These are phyloP conservation scores for Paguma larvata DNA, from an alignment of 2,797 vertebrate species.

Conservation along the genomic window DNA sequence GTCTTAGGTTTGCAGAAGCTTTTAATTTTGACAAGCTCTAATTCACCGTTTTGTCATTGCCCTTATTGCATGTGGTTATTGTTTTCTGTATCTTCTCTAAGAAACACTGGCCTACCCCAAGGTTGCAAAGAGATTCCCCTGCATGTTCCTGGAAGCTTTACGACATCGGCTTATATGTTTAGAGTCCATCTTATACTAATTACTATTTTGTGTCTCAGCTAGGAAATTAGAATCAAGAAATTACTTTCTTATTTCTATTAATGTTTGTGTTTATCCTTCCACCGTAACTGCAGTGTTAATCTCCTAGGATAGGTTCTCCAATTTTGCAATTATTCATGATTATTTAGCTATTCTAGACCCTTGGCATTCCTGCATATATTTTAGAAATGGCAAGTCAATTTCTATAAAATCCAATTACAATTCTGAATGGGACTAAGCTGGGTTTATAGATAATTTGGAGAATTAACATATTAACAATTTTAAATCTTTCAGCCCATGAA, in stretches of 20 bases:
- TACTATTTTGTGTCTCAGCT: background rate
- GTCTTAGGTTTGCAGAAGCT: background rate
- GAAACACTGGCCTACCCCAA: background rate
- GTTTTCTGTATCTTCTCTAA: background rate
- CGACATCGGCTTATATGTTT: background rate
- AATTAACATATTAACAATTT: background rate
- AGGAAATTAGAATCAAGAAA: background rate
- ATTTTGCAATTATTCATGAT: background rate
- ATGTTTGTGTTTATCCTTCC: background rate
- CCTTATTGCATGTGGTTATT: background rate
- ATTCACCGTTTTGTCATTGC: background rate
- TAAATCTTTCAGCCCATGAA: background rate
- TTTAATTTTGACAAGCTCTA: background rate
- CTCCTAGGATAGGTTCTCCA: background rate
- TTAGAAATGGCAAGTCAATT: background rate
- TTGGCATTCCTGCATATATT: background rate
- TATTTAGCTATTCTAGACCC: background rate
- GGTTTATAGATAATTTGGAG: background rate
- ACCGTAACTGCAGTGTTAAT: background rate
- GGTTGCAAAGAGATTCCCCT: background rate
- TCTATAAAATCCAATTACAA: background rate
- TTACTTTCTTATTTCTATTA: background rate
- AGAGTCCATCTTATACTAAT: background rate
- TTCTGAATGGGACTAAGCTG: background rate
- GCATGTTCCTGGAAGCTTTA: background rate